Evolutionary conservation across 2,113 vertebrate genomes (phyloP).

Genomic region (Dipodomys stephensi): DNA sequence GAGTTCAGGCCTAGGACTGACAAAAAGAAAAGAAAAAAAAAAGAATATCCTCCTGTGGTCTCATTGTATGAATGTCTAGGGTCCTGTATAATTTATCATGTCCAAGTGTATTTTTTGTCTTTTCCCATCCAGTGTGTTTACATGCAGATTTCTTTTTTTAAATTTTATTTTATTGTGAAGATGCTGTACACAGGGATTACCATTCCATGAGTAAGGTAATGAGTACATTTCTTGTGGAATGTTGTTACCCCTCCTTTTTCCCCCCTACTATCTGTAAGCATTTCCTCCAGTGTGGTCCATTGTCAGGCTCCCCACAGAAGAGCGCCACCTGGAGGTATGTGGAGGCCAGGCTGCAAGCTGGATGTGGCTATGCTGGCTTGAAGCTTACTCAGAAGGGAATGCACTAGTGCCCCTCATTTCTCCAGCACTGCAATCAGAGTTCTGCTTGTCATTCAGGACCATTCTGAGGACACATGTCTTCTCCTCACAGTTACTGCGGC

Average conservation of each 20-base stretch:
- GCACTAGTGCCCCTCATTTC: rapidly evolving
- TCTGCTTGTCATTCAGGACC: not conserved
- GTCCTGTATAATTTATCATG: no score
- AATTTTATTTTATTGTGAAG: no score
- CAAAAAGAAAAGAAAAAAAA: no score
- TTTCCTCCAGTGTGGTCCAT: not conserved
- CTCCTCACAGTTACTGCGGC: not conserved
- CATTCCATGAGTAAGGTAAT: no score
- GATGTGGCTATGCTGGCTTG: not conserved
- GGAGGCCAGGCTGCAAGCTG: not conserved
- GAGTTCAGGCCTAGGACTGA: no score
- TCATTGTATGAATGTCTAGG: no score
- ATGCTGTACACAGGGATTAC: no score
- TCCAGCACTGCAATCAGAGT: not conserved
- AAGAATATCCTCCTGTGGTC: not conserved
- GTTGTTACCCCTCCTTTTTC: no score
- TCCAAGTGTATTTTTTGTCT: no score
- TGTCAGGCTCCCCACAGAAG: not conserved
- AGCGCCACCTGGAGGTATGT: not conserved
- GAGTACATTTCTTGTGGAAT: no score
- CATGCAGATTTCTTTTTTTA: not conserved
- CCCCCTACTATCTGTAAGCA: not conserved
- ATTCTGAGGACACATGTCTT: not conserved
- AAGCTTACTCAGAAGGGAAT: not conserved
- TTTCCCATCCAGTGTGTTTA: no score